Base-by-base conservation (phyloP, 1,140 invertebrate genomes). In the Drosophila virilis region DNA sequence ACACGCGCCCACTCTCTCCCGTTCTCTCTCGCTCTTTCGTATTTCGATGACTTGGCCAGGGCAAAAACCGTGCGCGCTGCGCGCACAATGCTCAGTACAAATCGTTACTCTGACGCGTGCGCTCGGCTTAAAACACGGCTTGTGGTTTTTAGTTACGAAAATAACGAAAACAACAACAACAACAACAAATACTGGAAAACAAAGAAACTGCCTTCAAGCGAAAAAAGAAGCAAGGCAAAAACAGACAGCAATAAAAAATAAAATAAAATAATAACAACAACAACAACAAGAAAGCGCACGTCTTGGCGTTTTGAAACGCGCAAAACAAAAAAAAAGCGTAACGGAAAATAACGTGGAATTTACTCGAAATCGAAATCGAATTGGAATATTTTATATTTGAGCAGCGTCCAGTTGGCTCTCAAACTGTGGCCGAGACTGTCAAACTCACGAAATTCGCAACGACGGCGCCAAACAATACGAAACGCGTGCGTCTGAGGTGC, bases 71-170 rank as follows among this genome's bases (percentile, higher is more conserved):
- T 22, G 33, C 22, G 60, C 55, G 52, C 58, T 71, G 37, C 12
- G 58, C 62, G 62, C 54, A 59, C 17, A 52, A 54, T 54, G 62
- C 59, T 89, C 83, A 88, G 84, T 88, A 54, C 46, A 72, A 77
- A 77, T 88, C 69, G 77, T 71, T 83, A 80, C 77, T 88, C 62
- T 64, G 80, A 65, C 68, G 76, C 76, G 83, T 79, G 67, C 79
- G 69, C 54, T 86, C 51, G 59, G 13, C 62, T 50, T 38, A 59
- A 75, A 88, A 59, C 73, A 61, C 64, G 83, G 73, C 45, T 71
- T 74, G 79, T 51, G 66, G 50, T 74, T 85, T 85, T 62, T 54
- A 71, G 52, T 78, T 61, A 17, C 42, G 22, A 28, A 28, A 67
- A 46, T 42, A 17, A 43, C 37, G 59, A 74, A 43, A 45, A 80